Percentiles rank a stretch among this genome's conserved stretches.
These are phyloP conservation scores for Wiebesia pumilae DNA, from an alignment of 1,140 invertebrate genomes.

Conservation along the genomic window DNA sequence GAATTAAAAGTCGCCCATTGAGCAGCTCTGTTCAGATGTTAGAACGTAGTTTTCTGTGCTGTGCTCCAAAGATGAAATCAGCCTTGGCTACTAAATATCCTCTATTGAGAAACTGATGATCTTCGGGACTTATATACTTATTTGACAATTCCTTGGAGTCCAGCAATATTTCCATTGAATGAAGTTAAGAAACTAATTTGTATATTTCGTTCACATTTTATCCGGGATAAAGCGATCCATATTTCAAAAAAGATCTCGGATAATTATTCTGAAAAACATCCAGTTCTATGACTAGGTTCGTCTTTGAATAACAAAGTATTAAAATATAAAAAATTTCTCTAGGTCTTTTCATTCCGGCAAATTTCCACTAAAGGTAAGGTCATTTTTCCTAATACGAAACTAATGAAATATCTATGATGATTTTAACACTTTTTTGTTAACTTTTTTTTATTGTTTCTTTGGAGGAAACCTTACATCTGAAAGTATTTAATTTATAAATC, in stretches of 20 bases:
- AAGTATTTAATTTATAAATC: constrained; percentile 14
- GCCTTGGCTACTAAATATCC: constrained; percentile 74
- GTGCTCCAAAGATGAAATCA: constrained; percentile 71
- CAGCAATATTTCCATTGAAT: constrained; percentile 60
- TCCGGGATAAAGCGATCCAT: constrained; percentile 60
- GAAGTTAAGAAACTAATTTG: constrained; percentile 57
- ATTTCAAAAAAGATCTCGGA: constrained; percentile 62
- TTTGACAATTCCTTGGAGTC: constrained; percentile 59
- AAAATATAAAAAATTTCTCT: too few species aligned
- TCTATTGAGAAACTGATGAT: constrained; percentile 63
- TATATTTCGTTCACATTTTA: constrained; percentile 62
- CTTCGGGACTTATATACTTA: constrained; percentile 50
- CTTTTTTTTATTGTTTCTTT: neutral
- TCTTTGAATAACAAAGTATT: constrained; percentile 71
- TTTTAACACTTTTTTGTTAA: neutral
- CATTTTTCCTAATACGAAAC: constrained; percentile 55
- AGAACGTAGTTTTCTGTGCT: constrained; percentile 72
- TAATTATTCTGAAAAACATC: constrained; percentile 58
- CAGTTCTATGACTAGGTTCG: constrained; percentile 62
- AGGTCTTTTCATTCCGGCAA: constrained; percentile 70
- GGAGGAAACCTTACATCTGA: constrained; percentile 23
- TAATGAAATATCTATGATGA: constrained; percentile 55
- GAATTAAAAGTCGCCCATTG: constrained; percentile 78
- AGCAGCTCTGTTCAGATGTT: constrained; percentile 76
- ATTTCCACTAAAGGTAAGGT: constrained; percentile 70